Conservation (phyloP, 2,797 vertebrate species). For the Prionace glauca region DNA sequence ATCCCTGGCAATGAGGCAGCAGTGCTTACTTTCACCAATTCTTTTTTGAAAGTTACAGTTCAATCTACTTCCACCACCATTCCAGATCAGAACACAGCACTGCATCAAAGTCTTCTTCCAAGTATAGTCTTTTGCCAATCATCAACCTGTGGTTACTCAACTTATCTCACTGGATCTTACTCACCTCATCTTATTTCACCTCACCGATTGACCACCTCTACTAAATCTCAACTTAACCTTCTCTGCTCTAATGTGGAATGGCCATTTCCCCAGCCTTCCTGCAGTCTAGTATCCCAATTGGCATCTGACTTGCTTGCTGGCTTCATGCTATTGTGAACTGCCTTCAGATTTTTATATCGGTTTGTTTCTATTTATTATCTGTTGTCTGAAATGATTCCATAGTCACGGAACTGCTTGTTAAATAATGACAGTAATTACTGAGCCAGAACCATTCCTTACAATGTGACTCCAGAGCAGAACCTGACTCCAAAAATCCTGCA, state of each 20-base stretch:
- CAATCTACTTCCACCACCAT: neutral
- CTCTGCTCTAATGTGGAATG: neutral
- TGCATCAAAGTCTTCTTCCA: neutral
- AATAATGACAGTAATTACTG: neutral
- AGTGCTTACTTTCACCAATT: neutral
- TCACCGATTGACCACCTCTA: neutral
- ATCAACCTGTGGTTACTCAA: neutral
- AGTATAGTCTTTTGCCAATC: neutral
- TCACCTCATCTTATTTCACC: neutral
- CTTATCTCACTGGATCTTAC: neutral
- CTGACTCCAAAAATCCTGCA: neutral
- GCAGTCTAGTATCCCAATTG: neutral
- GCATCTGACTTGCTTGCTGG: neutral
- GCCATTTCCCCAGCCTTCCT: neutral
- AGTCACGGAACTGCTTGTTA: neutral
- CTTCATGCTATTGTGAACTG: neutral
- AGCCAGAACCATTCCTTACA: neutral
- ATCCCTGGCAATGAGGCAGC: too few relatives aligned
- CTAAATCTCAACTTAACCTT: neutral
- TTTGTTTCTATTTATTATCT: neutral
- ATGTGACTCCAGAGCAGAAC: neutral
- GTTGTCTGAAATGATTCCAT: neutral
- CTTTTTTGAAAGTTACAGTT: neutral
- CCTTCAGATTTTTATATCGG: neutral
- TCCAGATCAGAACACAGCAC: neutral